Conservation (phyloP, 2,113 vertebrate species). For the Pluvianellus socialis region DNA sequence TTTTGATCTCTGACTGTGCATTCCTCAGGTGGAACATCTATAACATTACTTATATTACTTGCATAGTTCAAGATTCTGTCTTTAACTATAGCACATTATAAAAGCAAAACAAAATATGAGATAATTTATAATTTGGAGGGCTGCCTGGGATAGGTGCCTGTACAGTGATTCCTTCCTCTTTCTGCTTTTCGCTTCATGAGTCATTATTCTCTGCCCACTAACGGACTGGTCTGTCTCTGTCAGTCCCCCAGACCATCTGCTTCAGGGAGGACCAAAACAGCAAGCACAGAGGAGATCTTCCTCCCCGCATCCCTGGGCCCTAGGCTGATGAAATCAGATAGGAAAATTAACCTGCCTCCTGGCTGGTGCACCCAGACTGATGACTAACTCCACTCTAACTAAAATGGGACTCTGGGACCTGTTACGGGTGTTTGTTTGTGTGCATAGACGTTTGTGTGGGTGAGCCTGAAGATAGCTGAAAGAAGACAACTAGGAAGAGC, state of each 20-base stretch:
- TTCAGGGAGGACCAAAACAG: neutral
- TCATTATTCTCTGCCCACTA: neutral
- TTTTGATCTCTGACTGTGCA: neutral
- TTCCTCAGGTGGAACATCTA: neutral
- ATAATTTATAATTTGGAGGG: neutral
- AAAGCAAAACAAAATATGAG: neutral
- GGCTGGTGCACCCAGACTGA: neutral
- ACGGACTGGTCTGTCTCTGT: neutral
- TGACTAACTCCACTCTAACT: neutral
- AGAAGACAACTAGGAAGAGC: neutral
- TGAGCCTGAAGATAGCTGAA: neutral
- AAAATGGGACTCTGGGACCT: neutral
- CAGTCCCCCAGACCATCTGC: neutral
- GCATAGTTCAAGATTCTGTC: neutral
- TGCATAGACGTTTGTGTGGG: neutral
- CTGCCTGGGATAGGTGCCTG: neutral
- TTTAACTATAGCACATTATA: neutral
- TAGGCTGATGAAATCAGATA: neutral
- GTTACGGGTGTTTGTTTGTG: neutral
- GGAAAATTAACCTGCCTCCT: neutral
- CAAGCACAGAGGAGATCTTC: neutral
- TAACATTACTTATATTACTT: neutral
- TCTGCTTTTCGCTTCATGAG: neutral
- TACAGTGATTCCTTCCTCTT: neutral
- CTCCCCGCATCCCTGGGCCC: rapidly evolving